phyloP scores from a whole-genome alignment of 2,113 vertebrate genomes.

The Istiophorus platypterus region DNA sequence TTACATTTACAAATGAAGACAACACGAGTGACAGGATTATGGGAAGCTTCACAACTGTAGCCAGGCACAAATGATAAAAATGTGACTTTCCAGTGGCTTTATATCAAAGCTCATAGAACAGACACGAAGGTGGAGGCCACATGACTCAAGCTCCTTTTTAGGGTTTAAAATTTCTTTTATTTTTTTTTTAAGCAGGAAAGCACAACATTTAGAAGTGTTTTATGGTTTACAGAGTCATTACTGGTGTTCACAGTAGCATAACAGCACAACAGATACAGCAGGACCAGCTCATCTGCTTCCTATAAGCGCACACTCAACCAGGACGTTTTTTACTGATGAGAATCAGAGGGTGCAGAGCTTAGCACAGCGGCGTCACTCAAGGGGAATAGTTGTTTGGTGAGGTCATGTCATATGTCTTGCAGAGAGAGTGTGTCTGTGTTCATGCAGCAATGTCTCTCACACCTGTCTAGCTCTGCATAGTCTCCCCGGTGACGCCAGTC shows the following conservation, averaged over 20 bases:
- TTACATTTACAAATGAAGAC: slow-evolving; percentile 9
- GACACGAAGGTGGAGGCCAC: background rate
- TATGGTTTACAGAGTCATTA: slow-evolving; percentile 50
- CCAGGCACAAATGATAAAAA: slow-evolving; percentile 5
- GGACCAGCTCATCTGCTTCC: slow-evolving; percentile 54
- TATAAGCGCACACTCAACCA: slow-evolving; percentile 34
- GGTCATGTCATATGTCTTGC: slow-evolving; percentile 53
- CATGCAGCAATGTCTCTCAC: slow-evolving; percentile 6
- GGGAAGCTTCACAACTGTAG: background rate
- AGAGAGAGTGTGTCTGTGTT: background rate
- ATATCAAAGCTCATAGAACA: background rate
- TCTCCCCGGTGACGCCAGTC: slow-evolving; percentile 6
- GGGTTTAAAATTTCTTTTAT: background rate
- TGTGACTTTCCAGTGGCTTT: slow-evolving; percentile 19
- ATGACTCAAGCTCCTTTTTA: slow-evolving; percentile 15
- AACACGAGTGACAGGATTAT: background rate
- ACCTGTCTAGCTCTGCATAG: slow-evolving; percentile 33
- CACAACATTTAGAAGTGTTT: slow-evolving; percentile 5
- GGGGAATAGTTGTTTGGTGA: slow-evolving; percentile 58
- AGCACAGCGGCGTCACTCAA: slow-evolving; percentile 29
- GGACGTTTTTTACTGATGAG: slow-evolving; percentile 13
- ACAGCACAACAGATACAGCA: slow-evolving; percentile 24
- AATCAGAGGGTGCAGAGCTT: slow-evolving; percentile 20
- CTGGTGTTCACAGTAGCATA: slow-evolving; percentile 59
- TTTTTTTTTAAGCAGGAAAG: background rate